These are phyloP conservation scores for Epistrophella euchroma DNA, from an alignment of 2,888 invertebrate genomes.

Conservation along the genomic window DNA sequence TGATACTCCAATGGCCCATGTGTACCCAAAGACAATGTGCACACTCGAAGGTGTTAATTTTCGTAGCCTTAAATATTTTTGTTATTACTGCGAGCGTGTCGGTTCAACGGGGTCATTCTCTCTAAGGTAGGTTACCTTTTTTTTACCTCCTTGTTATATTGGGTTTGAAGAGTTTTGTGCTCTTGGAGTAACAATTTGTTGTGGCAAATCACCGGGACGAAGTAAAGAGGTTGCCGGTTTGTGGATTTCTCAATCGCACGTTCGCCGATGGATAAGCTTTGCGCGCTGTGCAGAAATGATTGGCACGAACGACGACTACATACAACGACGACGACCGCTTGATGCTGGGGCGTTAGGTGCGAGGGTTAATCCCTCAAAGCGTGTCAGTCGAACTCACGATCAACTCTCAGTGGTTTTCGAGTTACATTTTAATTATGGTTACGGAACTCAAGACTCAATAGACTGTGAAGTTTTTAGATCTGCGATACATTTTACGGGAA, in stretches of 20 bases:
- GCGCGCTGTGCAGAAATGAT: slow-evolving; percentile 55
- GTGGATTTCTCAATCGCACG: slow-evolving; percentile 72
- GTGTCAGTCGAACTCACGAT: slow-evolving; percentile 73
- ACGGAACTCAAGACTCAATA: slow-evolving; percentile 44
- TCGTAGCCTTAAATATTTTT: slow-evolving; percentile 83
- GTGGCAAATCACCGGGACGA: slow-evolving; percentile 70
- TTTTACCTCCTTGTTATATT: background rate
- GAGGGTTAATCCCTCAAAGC: slow-evolving; percentile 68
- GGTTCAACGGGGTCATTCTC: slow-evolving; percentile 82
- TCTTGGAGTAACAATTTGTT: slow-evolving; percentile 66
- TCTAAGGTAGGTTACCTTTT: slow-evolving; percentile 43
- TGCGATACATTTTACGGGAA: slow-evolving; percentile 22
- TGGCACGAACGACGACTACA: slow-evolving; percentile 65
- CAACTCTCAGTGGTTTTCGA: slow-evolving; percentile 34
- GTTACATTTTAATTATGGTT: slow-evolving; percentile 74
- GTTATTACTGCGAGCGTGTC: slow-evolving; percentile 83
- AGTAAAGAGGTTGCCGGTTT: slow-evolving; percentile 43
- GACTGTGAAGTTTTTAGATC: slow-evolving; percentile 62
- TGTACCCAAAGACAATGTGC: slow-evolving; percentile 50
- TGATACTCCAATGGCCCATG: slow-evolving; percentile 41
- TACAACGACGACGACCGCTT: background rate
- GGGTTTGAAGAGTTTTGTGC: background rate
- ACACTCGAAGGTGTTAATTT: slow-evolving; percentile 83
- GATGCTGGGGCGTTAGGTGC: slow-evolving; percentile 28
- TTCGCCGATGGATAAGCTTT: slow-evolving; percentile 46